Base-by-base conservation (phyloP, 2,888 invertebrate species). In the Heliconius cydno region DNA sequence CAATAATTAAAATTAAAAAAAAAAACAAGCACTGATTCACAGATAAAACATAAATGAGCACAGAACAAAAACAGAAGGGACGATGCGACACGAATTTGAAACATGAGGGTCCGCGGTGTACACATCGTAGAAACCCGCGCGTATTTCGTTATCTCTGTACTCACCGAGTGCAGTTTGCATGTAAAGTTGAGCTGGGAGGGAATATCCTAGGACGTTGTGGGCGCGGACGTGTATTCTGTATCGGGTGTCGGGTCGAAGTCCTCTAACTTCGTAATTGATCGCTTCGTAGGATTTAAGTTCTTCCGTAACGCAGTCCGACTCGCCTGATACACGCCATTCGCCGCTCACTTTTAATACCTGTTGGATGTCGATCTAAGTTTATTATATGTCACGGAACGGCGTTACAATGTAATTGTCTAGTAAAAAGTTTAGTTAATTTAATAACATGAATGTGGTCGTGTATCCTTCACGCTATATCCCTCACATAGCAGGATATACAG, bases 121-220 rank as follows among this genome's bases (percentile, higher is more conserved):
- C 80, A 95, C 94, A 85, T 95, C 93, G 90, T 95, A 95, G 91
- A 95, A 95, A 85, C 95, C 95, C 83, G 94, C 93, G 84, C 91
- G 92, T 83, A 93, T 92, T 86, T 94, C 93, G 86, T 93, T 94
- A 91, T 94, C 94, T 88, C 91, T 91, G 88, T 95, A 96, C 97
- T 97, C 97, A 98, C 98, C 98, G 96, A 97, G 96, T 87, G 98
- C 97, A 84, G 98, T 98, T 94, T 97, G 98, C 91, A 98, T 96
- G 89, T 97, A 96, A 85, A 98, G 96, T 88, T 96, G 96, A 67
- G 97, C 97, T 1, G 98, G 97, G 81, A 96, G 95, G 87, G 98
- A 98, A 92, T 95, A 97, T 79, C 98, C 99, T 83, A 98, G 97
- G 38, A 96, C 94, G 91, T 99, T 99, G 90, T 97, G 97, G 70